Conservation (phyloP, 2,888 invertebrate genomes). For the Leucozona laternaria region DNA sequence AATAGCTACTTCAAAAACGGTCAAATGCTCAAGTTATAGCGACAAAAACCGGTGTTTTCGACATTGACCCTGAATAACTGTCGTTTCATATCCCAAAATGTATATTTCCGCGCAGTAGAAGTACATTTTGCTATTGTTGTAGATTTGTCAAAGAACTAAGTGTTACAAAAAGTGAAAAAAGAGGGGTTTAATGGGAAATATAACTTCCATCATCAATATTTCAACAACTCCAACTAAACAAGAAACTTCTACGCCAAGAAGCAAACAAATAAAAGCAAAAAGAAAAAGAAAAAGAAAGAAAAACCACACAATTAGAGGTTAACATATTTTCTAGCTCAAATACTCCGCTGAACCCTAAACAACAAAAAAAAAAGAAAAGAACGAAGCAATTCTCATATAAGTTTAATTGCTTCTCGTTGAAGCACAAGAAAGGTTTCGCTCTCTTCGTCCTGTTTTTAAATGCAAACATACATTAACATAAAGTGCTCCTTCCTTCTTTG, state of each 20-base stretch:
- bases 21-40: too few species aligned
- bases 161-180: not conserved
- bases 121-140: too few species aligned
- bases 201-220: slow-evolving; percentile 3
- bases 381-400: slow-evolving; percentile 17
- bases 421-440: slow-evolving; percentile 1
- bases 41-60: too few species aligned
- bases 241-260: not conserved
- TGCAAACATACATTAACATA: slow-evolving; percentile 39
- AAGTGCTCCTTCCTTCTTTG: slow-evolving; percentile 14
- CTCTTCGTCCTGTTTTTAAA: slow-evolving; percentile 25
- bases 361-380: not conserved
- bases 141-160: not conserved
- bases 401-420: slow-evolving; percentile 32
- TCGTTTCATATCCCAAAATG: too few species aligned
- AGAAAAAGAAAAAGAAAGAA: not conserved
- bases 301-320: slow-evolving; percentile 16
- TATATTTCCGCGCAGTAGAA: too few species aligned
- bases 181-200: not conserved
- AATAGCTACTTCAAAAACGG: too few species aligned
- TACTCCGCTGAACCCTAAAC: slow-evolving; percentile 15
- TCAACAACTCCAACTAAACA: not conserved
- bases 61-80: too few species aligned
- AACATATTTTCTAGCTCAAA: slow-evolving; percentile 31
- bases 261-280: not conserved